Percentiles rank a stretch among this genome's conserved stretches.
Conservation (phyloP, 2,888 invertebrate genomes). For the Xylophagus ater region DNA sequence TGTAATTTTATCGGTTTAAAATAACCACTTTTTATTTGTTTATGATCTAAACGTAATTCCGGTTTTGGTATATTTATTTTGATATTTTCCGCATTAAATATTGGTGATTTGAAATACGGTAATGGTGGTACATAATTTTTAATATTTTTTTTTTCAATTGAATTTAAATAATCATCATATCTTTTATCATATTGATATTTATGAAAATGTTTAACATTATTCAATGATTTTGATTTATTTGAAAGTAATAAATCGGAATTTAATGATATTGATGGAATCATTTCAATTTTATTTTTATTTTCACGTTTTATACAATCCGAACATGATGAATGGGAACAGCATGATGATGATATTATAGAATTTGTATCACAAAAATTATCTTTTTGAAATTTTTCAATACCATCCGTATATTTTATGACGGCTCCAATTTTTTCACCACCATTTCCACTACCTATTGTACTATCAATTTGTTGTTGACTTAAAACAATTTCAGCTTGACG, state of each 20-base stretch:
- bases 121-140: constrained; percentile 38
- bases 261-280: constrained; percentile 2
- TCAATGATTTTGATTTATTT: constrained; percentile 8
- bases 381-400: constrained; percentile 16
- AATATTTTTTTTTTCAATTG: neutral
- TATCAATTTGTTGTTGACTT: constrained; percentile 26
- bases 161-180: neutral
- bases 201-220: constrained; percentile 14
- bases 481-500: constrained; percentile 49
- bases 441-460: constrained; percentile 32
- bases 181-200: constrained; percentile 2
- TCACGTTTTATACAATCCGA: constrained; percentile 48
- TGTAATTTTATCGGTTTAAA: no score
- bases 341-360: constrained; percentile 47
- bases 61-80: constrained; percentile 39
- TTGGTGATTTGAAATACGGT: constrained; percentile 35
- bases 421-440: constrained; percentile 21
- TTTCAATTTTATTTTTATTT: constrained; percentile 23
- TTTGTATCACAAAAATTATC: constrained; percentile 21
- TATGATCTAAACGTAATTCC: constrained; percentile 24
- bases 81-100: constrained; percentile 35
- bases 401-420: no score
- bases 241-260: constrained; percentile 6
- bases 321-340: constrained; percentile 60
- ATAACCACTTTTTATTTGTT: no score